Evolutionary conservation across 1,140 invertebrate species (phyloP).

Genomic region (Oreohelix idahoensis): DNA sequence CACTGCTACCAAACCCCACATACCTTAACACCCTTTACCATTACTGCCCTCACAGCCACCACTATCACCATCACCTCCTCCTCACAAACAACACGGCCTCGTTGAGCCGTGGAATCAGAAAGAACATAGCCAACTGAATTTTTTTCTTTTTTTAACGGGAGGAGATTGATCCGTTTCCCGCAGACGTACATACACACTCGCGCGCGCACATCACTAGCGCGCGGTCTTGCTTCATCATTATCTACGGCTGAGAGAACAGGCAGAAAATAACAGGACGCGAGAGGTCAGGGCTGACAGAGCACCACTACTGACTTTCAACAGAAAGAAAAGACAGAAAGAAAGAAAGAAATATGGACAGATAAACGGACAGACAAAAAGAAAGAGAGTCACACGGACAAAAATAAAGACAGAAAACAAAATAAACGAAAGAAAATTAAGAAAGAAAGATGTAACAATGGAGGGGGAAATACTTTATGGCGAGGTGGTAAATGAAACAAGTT

Average conservation of each 20-base stretch:
- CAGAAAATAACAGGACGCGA: constrained; percentile 1
- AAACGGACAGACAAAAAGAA: background rate
- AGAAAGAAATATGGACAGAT: background rate
- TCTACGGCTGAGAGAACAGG: constrained; percentile 7
- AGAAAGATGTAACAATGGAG: no score
- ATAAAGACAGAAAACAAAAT: no score
- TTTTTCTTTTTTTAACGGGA: background rate
- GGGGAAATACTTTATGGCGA: no score
- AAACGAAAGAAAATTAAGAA: no score
- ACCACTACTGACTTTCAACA: background rate
- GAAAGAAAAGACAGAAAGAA: background rate
- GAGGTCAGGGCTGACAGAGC: background rate
- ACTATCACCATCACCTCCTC: background rate
- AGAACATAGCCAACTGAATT: background rate
- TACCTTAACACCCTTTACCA: no score
- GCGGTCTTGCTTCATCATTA: constrained; percentile 12
- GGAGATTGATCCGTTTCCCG: background rate
- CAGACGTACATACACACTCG: background rate
- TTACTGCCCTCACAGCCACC: no score
- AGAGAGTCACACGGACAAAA: no score
- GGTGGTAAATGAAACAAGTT: no score
- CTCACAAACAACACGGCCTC: background rate
- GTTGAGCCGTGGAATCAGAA: background rate
- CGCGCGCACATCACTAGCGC: background rate
- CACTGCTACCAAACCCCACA: no score